phyloP scores from a whole-genome alignment of 2,113 vertebrate genomes.

The Mesocricetus auratus region DNA sequence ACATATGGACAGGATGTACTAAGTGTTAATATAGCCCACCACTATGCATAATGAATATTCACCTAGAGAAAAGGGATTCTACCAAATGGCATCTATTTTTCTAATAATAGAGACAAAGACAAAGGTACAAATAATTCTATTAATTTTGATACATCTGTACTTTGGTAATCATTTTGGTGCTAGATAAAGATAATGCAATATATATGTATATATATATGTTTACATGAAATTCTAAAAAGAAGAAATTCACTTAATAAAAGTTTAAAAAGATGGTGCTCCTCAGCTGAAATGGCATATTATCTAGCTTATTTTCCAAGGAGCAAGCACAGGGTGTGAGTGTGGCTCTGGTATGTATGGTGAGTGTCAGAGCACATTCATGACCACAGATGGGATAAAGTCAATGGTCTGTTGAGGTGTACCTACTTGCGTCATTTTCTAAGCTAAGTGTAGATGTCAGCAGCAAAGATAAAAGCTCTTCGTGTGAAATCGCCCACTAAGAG shows the following conservation, averaged over 20 bases:
- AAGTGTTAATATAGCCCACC: not conserved
- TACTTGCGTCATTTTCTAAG: not conserved
- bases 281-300: not conserved
- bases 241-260: not conserved
- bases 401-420: too few relatives aligned
- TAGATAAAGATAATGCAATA: not conserved
- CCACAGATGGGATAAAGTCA: not conserved
- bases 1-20: not conserved
- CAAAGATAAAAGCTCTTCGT: not conserved
- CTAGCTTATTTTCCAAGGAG: not conserved
- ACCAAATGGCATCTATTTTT: not conserved
- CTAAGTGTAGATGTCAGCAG: not conserved
- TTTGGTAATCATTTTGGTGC: not conserved
- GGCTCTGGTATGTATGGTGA: not conserved
- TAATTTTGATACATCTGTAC: not conserved
- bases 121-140: not conserved
- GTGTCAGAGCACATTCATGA: fast-evolving
- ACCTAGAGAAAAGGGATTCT: not conserved
- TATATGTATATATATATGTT: too few relatives aligned
- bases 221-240: not conserved
- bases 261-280: too few relatives aligned
- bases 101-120: not conserved
- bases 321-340: not conserved
- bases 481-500: too few relatives aligned
- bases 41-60: not conserved